phyloP scores from a whole-genome alignment of 2,113 vertebrate genomes.

The Daboia siamensis region DNA sequence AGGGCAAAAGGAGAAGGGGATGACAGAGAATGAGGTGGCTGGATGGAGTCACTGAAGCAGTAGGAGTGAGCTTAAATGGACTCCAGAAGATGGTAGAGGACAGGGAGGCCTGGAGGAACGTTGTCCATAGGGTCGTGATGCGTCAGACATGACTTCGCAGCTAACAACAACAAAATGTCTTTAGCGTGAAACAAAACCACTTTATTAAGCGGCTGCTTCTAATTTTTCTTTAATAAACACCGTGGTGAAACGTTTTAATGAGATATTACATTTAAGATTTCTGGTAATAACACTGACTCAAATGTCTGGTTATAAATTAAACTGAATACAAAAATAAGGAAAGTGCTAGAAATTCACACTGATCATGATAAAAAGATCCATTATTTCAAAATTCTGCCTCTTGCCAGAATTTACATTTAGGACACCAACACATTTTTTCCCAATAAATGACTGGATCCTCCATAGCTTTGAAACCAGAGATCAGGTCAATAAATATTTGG shows the following conservation, averaged over 20 bases:
- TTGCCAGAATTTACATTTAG: not conserved
- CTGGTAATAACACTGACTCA: conserved; percentile 5
- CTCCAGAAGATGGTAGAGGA: no score
- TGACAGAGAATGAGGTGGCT: no score
- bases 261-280: not conserved
- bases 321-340: not conserved
- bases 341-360: not conserved
- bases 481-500: not conserved
- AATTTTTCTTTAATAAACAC: conserved; percentile 15
- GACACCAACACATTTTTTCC: not conserved
- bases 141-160: no score
- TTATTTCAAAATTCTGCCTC: not conserved
- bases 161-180: not conserved
- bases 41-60: no score
- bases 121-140: no score
- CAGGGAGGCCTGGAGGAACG: no score
- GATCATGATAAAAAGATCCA: not conserved
- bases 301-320: not conserved
- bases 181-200: not conserved
- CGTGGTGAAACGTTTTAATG: conserved; percentile 15
- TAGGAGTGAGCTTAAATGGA: no score
- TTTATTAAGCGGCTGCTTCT: conserved; percentile 3
- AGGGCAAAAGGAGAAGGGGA: no score
- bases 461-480: not conserved
- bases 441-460: not conserved